A percentile compares a stretch with the other conserved stretches of the same genome.
phyloP scores from a whole-genome alignment of 2,888 invertebrate species.

The Junonia oenone region DNA sequence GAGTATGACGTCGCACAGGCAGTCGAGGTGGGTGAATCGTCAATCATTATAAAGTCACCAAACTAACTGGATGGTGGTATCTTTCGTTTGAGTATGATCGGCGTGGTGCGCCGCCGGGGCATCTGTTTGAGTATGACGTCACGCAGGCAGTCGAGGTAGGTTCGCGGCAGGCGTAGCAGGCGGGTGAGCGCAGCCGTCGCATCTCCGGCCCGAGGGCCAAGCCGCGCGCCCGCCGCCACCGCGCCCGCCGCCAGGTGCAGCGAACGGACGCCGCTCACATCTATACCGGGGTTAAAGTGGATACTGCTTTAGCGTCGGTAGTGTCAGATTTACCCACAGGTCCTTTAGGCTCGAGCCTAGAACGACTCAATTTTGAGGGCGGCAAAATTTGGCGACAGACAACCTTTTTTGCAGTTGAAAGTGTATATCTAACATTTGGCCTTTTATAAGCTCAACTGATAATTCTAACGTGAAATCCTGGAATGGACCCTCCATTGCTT shows the following conservation, averaged over 20 bases:
- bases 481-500: too few species aligned
- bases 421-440: too few species aligned
- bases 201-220: constrained; percentile 20
- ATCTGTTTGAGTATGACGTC: constrained; percentile 36
- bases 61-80: neutral
- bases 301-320: too few species aligned
- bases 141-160: constrained; percentile 40
- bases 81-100: constrained; percentile 1
- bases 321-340: too few species aligned
- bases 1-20: constrained; percentile 39
- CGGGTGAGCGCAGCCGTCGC: constrained; percentile 35
- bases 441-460: too few species aligned
- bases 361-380: too few species aligned
- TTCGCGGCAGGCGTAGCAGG: constrained; percentile 30
- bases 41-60: too few species aligned
- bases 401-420: too few species aligned
- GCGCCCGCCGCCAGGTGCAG: constrained; percentile 48
- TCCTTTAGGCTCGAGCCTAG: too few species aligned
- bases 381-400: too few species aligned
- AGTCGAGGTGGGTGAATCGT: constrained; percentile 39
- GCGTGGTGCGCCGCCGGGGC: neutral
- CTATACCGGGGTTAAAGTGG: neutral
- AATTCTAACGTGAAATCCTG: too few species aligned
- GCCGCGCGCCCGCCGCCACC: constrained; percentile 36
- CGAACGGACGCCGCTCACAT: constrained; percentile 30